Evolutionary conservation across 2,113 vertebrate genomes (phyloP).

Genomic region (Hypocryptadius cinnamomeus): DNA sequence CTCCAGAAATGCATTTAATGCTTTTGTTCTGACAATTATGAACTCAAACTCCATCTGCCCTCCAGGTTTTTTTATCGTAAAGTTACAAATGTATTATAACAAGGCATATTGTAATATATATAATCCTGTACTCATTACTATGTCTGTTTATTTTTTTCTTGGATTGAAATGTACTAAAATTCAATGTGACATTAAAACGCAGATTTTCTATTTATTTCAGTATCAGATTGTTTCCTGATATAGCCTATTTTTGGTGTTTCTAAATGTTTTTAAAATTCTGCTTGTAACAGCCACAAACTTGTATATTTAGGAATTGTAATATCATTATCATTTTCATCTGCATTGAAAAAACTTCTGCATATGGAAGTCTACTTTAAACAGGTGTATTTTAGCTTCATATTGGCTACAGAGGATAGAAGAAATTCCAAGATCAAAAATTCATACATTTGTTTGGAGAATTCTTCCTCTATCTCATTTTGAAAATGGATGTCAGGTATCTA

Average conservation of each 20-base stretch:
- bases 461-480: slow-evolving; percentile 27
- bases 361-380: slow-evolving; percentile 13
- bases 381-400: slow-evolving; percentile 11
- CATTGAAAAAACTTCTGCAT: slow-evolving; percentile 36
- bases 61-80: slow-evolving; percentile 81
- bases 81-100: slow-evolving; percentile 88
- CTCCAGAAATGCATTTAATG: slow-evolving; percentile 74
- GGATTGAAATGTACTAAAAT: slow-evolving; percentile 89
- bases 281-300: background rate
- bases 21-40: slow-evolving; percentile 75
- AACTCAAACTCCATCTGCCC: slow-evolving; percentile 77
- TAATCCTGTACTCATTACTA: slow-evolving; percentile 85
- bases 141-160: slow-evolving; percentile 86
- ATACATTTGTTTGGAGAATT: slow-evolving; percentile 1
- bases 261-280: slow-evolving; percentile 38
- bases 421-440: slow-evolving; percentile 22
- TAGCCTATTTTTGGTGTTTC: slow-evolving; percentile 3
- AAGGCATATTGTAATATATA: slow-evolving; percentile 93
- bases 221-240: slow-evolving; percentile 61
- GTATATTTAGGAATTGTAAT: slow-evolving; percentile 18
- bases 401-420: slow-evolving; percentile 23
- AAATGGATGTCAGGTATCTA: slow-evolving; percentile 10
- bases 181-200: slow-evolving; percentile 89
- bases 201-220: slow-evolving; percentile 88
- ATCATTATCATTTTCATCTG: background rate